These are phyloP conservation scores for Leucoraja ocellata DNA, from an alignment of 2,797 vertebrate species.

Conservation along the genomic window DNA sequence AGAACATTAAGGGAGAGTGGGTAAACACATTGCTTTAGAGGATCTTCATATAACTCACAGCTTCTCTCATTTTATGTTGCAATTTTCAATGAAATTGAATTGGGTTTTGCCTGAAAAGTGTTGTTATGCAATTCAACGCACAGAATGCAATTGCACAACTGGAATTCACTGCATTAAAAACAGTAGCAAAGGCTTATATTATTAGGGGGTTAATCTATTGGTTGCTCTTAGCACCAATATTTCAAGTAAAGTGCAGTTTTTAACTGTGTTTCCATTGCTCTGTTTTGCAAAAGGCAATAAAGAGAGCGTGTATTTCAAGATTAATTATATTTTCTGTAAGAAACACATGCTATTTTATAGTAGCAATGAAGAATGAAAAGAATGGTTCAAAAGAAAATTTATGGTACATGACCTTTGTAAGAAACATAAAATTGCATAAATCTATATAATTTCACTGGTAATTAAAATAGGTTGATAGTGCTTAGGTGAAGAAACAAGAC, in stretches of 20 bases:
- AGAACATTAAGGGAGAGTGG: too few relatives aligned
- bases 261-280: not conserved
- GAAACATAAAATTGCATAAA: not conserved
- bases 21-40: too few relatives aligned
- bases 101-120: too few relatives aligned
- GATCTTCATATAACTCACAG: too few relatives aligned
- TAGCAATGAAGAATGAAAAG: not conserved
- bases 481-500: not conserved
- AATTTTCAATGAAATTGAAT: too few relatives aligned
- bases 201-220: not conserved
- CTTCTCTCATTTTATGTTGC: too few relatives aligned
- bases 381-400: constrained; percentile 22
- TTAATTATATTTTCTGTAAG: not conserved
- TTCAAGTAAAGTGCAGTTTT: not conserved
- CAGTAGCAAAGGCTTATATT: not conserved
- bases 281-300: not conserved
- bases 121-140: too few relatives aligned
- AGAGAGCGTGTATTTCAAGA: constrained; percentile 11
- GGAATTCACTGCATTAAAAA: not conserved
- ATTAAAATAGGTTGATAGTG: not conserved
- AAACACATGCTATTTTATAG: not conserved
- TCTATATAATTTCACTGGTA: not conserved
- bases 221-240: not conserved
- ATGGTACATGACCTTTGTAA: not conserved
- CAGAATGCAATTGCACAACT: not conserved